Percentiles rank a stretch among this genome's conserved stretches.
Evolutionary conservation across 2,113 vertebrate species (phyloP).

Genomic region (Alligator mississippiensis): DNA sequence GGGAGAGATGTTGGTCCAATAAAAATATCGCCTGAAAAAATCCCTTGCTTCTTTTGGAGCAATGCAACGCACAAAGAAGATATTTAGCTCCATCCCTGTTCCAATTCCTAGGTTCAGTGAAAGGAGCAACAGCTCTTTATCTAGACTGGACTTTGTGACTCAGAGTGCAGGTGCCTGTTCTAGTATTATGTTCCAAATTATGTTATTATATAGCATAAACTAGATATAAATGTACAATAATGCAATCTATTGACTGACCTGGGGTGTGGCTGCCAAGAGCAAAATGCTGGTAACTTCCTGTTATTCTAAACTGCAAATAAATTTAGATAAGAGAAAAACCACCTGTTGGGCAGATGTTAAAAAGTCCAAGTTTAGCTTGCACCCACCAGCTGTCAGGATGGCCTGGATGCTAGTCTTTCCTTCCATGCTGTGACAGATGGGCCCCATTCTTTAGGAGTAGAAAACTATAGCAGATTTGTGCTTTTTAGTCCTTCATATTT

Average conservation of each 20-base stretch:
- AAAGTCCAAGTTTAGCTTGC: neutral
- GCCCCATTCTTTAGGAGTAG: neutral
- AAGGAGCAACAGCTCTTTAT: neutral
- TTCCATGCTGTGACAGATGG: neutral
- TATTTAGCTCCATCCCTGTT: neutral
- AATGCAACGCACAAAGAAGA: neutral
- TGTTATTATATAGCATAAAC: neutral
- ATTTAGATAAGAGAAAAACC: neutral
- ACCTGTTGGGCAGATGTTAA: neutral
- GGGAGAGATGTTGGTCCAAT: too few relatives aligned
- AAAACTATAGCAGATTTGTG: neutral
- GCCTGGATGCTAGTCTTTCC: neutral
- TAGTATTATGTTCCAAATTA: neutral
- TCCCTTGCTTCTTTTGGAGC: neutral
- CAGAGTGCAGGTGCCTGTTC: neutral
- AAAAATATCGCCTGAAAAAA: too few relatives aligned
- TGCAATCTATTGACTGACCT: neutral
- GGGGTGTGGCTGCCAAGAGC: neutral
- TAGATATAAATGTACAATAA: neutral
- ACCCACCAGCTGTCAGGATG: neutral
- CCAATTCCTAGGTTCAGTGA: neutral
- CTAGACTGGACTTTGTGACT: fast-evolving
- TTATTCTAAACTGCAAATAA: neutral
- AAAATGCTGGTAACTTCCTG: neutral
- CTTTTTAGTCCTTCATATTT: fast-evolving